Percentiles rank a stretch among this genome's conserved stretches.
These are phyloP conservation scores for Andrena minutula DNA, from an alignment of 2,888 invertebrate genomes.

Conservation along the genomic window DNA sequence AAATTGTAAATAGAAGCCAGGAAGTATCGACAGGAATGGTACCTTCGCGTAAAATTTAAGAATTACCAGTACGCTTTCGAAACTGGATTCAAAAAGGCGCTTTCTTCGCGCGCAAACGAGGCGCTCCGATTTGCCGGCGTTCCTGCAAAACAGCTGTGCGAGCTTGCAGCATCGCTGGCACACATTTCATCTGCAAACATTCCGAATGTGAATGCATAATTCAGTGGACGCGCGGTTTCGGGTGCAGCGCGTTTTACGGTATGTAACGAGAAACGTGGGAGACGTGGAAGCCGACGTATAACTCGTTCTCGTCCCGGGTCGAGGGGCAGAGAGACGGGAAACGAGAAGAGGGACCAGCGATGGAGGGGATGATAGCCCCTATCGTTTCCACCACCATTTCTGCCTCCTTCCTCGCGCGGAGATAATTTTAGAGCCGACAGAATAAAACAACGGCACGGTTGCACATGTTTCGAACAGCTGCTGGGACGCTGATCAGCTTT, in stretches of 20 bases:
- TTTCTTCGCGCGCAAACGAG: slow-evolving; percentile 8
- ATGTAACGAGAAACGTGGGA: slow-evolving; percentile 23
- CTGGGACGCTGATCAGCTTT: slow-evolving; percentile 14
- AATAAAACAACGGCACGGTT: slow-evolving; percentile 65
- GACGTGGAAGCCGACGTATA: neutral
- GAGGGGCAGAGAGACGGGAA: slow-evolving; percentile 3
- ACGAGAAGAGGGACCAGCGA: neutral
- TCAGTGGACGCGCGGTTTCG: slow-evolving; percentile 49
- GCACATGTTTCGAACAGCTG: slow-evolving; percentile 50
- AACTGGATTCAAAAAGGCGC: neutral
- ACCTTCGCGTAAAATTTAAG: neutral
- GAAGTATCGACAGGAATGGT: neutral
- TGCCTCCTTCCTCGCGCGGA: slow-evolving; percentile 21
- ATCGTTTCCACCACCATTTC: slow-evolving; percentile 14
- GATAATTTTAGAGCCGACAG: slow-evolving; percentile 70
- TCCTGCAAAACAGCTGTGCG: slow-evolving; percentile 25
- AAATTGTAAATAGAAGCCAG: too few species aligned
- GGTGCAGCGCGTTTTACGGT: slow-evolving; percentile 6
- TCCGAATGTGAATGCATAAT: slow-evolving; percentile 58
- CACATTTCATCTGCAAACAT: slow-evolving; percentile 24
- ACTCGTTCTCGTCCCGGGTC: slow-evolving; percentile 21
- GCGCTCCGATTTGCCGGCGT: neutral
- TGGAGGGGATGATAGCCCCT: slow-evolving; percentile 49
- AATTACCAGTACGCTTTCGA: neutral
- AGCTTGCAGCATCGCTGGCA: slow-evolving; percentile 4